Evolutionary conservation across 1,140 invertebrate species (phyloP).

Genomic region (Cydia splendana): DNA sequence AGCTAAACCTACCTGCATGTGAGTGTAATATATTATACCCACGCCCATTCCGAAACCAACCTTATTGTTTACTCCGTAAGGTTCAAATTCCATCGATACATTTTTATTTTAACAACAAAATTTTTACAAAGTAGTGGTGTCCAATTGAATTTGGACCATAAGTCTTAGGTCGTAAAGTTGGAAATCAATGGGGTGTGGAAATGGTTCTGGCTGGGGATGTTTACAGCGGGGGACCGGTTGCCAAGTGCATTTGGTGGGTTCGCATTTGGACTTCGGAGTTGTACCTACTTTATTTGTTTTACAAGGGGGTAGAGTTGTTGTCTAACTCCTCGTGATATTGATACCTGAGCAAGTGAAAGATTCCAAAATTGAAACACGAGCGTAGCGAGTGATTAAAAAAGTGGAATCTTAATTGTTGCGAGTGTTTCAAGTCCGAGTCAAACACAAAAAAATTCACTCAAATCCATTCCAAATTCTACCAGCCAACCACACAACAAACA

Average conservation of each 20-base stretch:
- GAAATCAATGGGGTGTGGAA: not conserved
- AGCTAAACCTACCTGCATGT: slow-evolving; percentile 19
- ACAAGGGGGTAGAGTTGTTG: no score
- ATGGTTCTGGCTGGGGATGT: slow-evolving; percentile 2
- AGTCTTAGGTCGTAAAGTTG: not conserved
- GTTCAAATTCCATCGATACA: not conserved
- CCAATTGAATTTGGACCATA: not conserved
- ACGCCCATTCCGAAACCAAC: not conserved
- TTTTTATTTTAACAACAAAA: slow-evolving; percentile 23
- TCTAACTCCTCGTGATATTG: no score
- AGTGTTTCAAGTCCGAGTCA: no score
- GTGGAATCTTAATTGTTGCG: no score
- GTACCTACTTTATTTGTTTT: not conserved
- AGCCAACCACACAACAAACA: no score
- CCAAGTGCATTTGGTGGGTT: slow-evolving; percentile 25
- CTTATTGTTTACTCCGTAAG: not conserved
- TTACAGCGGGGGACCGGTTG: slow-evolving; percentile 25
- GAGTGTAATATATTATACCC: slow-evolving; percentile 26
- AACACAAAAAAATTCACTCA: no score
- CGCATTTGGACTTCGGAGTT: not conserved
- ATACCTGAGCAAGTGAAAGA: no score
- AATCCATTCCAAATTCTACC: no score
- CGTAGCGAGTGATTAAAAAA: no score
- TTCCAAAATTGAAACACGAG: no score
- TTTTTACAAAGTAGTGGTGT: not conserved